Evolutionary conservation across 2,888 invertebrate species (phyloP).

Genomic region (Polylopha cassiicola): DNA sequence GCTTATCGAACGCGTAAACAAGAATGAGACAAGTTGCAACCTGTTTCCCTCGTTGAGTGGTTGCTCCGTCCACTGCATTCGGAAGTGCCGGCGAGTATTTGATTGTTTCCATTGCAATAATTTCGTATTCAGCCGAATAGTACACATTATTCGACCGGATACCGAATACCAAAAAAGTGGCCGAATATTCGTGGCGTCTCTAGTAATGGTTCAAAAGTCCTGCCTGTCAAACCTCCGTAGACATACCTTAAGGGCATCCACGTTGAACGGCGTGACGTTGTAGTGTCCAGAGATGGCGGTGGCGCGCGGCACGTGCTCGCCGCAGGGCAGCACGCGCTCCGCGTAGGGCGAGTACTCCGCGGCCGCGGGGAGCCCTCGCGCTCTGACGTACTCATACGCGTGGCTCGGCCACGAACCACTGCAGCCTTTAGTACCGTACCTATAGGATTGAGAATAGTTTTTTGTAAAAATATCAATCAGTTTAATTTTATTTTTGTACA

Average conservation of each 20-base stretch:
- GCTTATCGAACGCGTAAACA: too few species aligned
- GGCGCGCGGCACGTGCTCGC: conserved; percentile 37
- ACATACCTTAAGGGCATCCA: conserved; percentile 56
- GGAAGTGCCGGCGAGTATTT: too few species aligned
- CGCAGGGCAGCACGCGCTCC: conserved; percentile 34
- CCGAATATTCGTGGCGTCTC: background rate
- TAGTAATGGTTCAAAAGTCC: background rate
- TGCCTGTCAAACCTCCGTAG: background rate
- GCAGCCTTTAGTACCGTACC: conserved; percentile 55
- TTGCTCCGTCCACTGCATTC: too few species aligned
- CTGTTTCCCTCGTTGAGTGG: too few species aligned
- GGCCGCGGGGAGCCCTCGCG: conserved; percentile 48
- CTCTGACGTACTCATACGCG: conserved; percentile 54
- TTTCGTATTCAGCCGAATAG: too few species aligned
- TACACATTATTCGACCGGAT: too few species aligned
- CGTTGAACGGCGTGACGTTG: conserved; percentile 52
- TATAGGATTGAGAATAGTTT: conserved; percentile 26
- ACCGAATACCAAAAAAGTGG: background rate
- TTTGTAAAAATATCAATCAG: too few species aligned
- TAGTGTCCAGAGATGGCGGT: conserved; percentile 57
- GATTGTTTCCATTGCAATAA: too few species aligned
- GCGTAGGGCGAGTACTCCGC: conserved; percentile 48
- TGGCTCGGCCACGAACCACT: conserved; percentile 54
- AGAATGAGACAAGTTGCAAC: too few species aligned
- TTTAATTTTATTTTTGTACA: too few species aligned